Percentiles rank a stretch among this genome's conserved stretches.
Evolutionary conservation across 53 echinoderm and acorn worm species (phyloP).

Genomic region (Luidia sarsii): DNA sequence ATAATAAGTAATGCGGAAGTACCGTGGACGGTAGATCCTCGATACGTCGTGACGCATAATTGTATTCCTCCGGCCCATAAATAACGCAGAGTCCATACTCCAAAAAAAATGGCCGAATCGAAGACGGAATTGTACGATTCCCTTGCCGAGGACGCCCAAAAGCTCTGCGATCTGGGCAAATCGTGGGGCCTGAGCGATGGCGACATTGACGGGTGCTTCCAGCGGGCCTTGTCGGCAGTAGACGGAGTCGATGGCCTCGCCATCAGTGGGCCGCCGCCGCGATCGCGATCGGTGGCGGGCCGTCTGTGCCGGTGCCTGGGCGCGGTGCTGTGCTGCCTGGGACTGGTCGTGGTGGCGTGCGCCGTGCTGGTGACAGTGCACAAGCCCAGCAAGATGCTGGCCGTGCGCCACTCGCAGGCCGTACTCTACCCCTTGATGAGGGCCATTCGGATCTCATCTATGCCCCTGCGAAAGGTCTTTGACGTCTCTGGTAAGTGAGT

Average conservation of each 20-base stretch:
- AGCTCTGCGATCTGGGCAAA: conserved; percentile 57
- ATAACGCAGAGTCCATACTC: too few species aligned
- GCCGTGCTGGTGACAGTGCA: conserved; percentile 35
- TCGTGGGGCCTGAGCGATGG: conserved; percentile 60
- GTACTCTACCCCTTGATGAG: conserved; percentile 62
- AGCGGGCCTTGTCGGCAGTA: conserved; percentile 21
- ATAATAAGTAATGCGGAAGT: too few species aligned
- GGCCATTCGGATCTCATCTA: conserved; percentile 37
- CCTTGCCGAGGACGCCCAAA: conserved; percentile 47
- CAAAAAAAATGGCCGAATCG: conserved; percentile 11
- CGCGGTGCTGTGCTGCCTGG: not conserved
- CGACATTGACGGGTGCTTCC: conserved; percentile 50
- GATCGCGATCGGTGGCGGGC: not conserved
- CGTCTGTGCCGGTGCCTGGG: conserved; percentile 6
- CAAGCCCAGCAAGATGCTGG: conserved; percentile 47
- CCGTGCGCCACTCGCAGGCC: conserved; percentile 32
- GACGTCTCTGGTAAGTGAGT: conserved; percentile 69
- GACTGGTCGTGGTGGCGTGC: not conserved
- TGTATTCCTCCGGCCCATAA: too few species aligned
- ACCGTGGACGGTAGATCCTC: too few species aligned
- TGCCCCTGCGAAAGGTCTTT: conserved; percentile 51
- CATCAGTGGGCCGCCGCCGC: not conserved
- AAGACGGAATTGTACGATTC: conserved; percentile 44
- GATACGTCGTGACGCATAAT: too few species aligned
- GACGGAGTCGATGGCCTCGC: not conserved